Evolutionary conservation across 1,140 invertebrate species (phyloP).

Genomic region (Gonioctena quinquepunctata): DNA sequence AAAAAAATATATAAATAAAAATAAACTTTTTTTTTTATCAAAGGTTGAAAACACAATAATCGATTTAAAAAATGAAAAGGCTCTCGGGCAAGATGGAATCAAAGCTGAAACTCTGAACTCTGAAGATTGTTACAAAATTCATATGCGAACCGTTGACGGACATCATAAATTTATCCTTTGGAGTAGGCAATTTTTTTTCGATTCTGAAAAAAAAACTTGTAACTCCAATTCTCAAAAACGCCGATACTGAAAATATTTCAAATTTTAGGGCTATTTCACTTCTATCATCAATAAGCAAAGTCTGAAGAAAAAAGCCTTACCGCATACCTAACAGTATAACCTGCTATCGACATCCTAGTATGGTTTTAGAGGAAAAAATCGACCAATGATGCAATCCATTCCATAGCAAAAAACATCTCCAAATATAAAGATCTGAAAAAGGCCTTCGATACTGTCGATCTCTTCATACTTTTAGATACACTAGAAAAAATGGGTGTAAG

Average conservation of each 20-base stretch:
- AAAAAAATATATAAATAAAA: neutral
- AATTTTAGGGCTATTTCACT: neutral
- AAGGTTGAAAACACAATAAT: neutral
- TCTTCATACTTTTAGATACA: too few species aligned
- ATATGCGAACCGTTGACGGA: neutral
- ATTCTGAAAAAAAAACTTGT: neutral
- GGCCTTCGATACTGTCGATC: too few species aligned
- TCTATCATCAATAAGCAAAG: neutral
- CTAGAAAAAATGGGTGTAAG: too few species aligned
- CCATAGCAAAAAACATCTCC: too few species aligned
- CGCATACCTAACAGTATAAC: neutral
- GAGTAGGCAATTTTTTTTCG: neutral
- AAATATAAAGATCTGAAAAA: too few species aligned
- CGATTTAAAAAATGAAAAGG: neutral
- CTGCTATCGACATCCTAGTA: neutral
- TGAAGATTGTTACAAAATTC: neutral
- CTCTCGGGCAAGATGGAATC: neutral
- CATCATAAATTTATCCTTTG: neutral
- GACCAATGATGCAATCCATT: neutral
- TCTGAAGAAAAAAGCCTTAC: neutral
- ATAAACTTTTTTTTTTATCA: neutral
- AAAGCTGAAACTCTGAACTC: neutral
- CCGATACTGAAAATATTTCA: neutral
- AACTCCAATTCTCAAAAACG: neutral
- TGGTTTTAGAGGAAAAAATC: neutral